phyloP scores from a whole-genome alignment of 2,888 invertebrate species.

The Isotomurus palustris region DNA sequence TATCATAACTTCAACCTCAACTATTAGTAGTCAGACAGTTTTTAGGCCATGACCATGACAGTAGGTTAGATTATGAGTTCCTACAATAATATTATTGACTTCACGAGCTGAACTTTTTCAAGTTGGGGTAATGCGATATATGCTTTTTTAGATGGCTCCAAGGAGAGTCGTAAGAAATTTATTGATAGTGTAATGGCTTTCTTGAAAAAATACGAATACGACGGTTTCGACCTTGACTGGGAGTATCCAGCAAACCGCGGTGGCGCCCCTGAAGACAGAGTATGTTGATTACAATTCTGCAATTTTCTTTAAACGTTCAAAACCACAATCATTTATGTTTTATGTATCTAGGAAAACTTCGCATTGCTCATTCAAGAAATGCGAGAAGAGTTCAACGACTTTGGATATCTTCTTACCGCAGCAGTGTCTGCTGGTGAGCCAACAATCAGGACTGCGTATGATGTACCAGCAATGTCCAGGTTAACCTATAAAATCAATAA shows the following conservation, averaged over 20 bases:
- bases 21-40: too few relatives aligned
- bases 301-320: not conserved
- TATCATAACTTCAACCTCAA: too few relatives aligned
- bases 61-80: too few relatives aligned
- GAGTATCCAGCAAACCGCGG: constrained; percentile 47
- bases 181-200: constrained; percentile 57
- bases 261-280: constrained; percentile 42
- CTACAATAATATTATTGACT: too few relatives aligned
- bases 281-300: not conserved
- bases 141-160: constrained; percentile 50
- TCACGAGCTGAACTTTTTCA: too few relatives aligned
- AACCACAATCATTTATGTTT: not conserved
- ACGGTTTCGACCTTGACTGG: constrained; percentile 71
- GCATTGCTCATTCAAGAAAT: constrained; percentile 57
- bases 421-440: constrained; percentile 58
- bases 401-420: constrained; percentile 56
- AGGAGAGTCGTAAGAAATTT: constrained; percentile 53
- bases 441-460: constrained; percentile 53
- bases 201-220: constrained; percentile 58
- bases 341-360: constrained; percentile 52
- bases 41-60: too few relatives aligned
- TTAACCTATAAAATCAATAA: constrained; percentile 47
- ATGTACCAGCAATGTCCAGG: constrained; percentile 57
- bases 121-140: too few relatives aligned
- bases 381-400: constrained; percentile 54